Evolutionary conservation across 1,140 invertebrate genomes (phyloP).

Genomic region (Metopolophium dirhodum): DNA sequence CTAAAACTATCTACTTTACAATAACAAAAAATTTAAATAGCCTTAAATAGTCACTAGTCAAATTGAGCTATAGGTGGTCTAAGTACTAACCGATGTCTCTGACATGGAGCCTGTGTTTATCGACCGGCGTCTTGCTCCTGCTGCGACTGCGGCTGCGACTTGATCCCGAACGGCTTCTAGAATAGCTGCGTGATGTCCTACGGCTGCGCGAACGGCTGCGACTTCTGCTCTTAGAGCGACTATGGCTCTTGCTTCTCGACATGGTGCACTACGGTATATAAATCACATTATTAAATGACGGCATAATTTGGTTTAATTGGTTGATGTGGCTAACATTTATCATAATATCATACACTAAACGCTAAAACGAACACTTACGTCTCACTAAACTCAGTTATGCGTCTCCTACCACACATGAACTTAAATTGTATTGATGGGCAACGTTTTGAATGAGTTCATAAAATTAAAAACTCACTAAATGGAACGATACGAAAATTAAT

Average conservation of each 20-base stretch:
- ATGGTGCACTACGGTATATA: constrained; percentile 22
- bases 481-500: neutral
- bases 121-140: constrained; percentile 52
- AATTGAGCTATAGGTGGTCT: neutral
- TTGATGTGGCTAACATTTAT: neutral
- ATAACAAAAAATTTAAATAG: too few species aligned
- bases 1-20: too few species aligned
- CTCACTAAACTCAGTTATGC: neutral
- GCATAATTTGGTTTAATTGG: neutral
- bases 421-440: neutral
- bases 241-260: constrained; percentile 57
- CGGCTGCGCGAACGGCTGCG: constrained; percentile 53
- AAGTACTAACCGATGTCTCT: constrained; percentile 57
- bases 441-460: neutral
- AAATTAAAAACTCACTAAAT: neutral
- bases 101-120: constrained; percentile 56
- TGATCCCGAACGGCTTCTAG: constrained; percentile 48
- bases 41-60: too few species aligned
- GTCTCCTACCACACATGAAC: constrained; percentile 50
- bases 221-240: constrained; percentile 57
- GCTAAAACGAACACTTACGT: neutral
- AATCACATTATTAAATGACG: neutral
- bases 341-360: neutral
- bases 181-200: constrained; percentile 54
- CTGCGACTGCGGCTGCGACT: constrained; percentile 56